These are phyloP conservation scores for Aspidoscelis tigris DNA, from an alignment of 2,113 vertebrate species.

Conservation along the genomic window DNA sequence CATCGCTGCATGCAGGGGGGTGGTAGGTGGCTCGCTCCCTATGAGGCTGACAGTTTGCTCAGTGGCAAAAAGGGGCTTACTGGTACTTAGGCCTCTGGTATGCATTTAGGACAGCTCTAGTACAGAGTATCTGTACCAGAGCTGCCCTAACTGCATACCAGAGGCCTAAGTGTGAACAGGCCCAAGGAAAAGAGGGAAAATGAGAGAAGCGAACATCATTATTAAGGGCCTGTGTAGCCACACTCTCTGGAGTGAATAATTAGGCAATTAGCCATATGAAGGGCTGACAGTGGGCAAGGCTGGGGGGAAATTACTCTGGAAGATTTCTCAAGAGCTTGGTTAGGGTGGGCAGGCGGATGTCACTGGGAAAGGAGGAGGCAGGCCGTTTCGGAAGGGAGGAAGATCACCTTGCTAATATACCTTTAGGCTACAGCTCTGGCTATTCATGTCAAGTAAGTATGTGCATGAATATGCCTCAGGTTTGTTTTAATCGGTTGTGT, in stretches of 20 bases:
- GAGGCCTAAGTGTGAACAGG: too few species aligned
- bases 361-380: background rate
- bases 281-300: slow-evolving; percentile 53
- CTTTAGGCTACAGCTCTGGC: slow-evolving; percentile 4
- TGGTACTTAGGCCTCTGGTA: too few species aligned
- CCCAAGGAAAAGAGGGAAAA: slow-evolving; percentile 10
- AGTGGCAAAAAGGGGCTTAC: too few species aligned
- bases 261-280: slow-evolving; percentile 61
- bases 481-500: too few species aligned
- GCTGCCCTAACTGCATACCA: too few species aligned
- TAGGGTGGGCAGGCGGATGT: background rate
- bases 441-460: background rate
- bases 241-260: slow-evolving; percentile 60
- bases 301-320: slow-evolving; percentile 19
- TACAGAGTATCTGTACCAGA: too few species aligned
- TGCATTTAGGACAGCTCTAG: too few species aligned
- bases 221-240: slow-evolving; percentile 56
- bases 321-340: slow-evolving; percentile 11
- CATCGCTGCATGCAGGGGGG: too few species aligned
- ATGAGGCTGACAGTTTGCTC: too few species aligned
- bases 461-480: too few species aligned
- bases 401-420: background rate
- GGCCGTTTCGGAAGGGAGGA: background rate
- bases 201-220: slow-evolving; percentile 32
- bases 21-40: too few species aligned